Conservation (phyloP, 2,888 invertebrate species). For the Lagria hirta region DNA sequence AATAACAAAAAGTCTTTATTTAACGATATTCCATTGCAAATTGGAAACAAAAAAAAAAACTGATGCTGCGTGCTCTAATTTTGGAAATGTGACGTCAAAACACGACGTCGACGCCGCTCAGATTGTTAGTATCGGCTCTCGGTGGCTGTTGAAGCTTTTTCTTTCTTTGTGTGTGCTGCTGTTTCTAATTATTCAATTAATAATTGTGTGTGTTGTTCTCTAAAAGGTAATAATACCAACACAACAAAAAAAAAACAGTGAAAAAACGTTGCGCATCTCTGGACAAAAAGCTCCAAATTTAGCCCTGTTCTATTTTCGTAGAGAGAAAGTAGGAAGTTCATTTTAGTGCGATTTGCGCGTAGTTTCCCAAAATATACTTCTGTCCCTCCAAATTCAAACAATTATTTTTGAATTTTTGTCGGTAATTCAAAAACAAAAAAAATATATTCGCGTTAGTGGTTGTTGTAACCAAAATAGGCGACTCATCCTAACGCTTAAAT, state of each 20-base stretch:
- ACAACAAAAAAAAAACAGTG: too few relatives aligned
- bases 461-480: constrained; percentile 35
- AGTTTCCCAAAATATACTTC: constrained; percentile 11
- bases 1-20: constrained; percentile 35
- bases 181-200: too few relatives aligned
- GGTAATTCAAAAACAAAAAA: constrained; percentile 21
- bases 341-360: constrained; percentile 16
- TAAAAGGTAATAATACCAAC: too few relatives aligned
- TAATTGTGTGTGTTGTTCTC: too few relatives aligned
- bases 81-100: constrained; percentile 47
- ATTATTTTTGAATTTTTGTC: constrained; percentile 27
- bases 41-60: too few relatives aligned
- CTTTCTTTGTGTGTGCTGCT: too few relatives aligned
- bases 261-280: background rate
- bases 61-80: constrained; percentile 39
- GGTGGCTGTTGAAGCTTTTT: constrained; percentile 18
- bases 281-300: constrained; percentile 8
- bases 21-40: constrained; percentile 30
- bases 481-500: constrained; percentile 22
- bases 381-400: too few relatives aligned
- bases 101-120: constrained; percentile 29
- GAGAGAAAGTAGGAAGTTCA: constrained; percentile 10
- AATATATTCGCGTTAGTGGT: constrained; percentile 23
- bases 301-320: constrained; percentile 14
- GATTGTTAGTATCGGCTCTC: constrained; percentile 15